Evolutionary conservation across 35 echinoderm and acorn worm genomes (phyloP).

Genomic region (Diadema setosum): DNA sequence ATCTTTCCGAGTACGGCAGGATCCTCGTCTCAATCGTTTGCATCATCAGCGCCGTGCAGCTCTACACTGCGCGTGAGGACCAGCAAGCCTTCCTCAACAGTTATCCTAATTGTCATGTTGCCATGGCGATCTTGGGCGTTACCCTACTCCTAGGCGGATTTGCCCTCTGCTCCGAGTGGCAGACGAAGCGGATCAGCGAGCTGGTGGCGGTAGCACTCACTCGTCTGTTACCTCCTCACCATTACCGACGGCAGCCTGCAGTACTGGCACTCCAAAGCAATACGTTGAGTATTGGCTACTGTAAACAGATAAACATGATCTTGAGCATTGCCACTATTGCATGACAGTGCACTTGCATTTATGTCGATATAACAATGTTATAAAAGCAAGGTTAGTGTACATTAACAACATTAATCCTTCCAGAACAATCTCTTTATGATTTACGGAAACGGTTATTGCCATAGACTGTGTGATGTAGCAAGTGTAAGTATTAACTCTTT

Average conservation of each 20-base stretch:
- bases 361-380: not conserved
- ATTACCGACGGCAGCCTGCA: slow-evolving; percentile 51
- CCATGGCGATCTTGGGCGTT: slow-evolving; percentile 4
- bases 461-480: too few species aligned
- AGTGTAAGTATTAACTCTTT: too few species aligned
- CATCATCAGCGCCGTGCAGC: slow-evolving; percentile 39
- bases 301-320: slow-evolving; percentile 48
- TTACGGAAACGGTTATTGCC: too few species aligned
- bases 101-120: not conserved
- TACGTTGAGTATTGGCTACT: slow-evolving; percentile 66
- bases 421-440: too few species aligned
- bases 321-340: not conserved
- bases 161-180: slow-evolving; percentile 35
- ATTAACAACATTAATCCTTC: too few species aligned
- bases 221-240: slow-evolving; percentile 4
- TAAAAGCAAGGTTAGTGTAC: too few species aligned
- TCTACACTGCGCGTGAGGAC: slow-evolving; percentile 41
- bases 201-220: slow-evolving; percentile 13
- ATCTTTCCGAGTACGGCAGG: slow-evolving; percentile 39
- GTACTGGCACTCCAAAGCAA: slow-evolving; percentile 43
- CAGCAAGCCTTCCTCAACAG: slow-evolving; percentile 33
- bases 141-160: slow-evolving; percentile 35
- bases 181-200: not conserved
- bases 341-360: not conserved
- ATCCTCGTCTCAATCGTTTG: slow-evolving; percentile 41